Percentiles rank a stretch among this genome's conserved stretches.
phyloP scores from a whole-genome alignment of 2,888 invertebrate species.

The Bombyx huttoni region DNA sequence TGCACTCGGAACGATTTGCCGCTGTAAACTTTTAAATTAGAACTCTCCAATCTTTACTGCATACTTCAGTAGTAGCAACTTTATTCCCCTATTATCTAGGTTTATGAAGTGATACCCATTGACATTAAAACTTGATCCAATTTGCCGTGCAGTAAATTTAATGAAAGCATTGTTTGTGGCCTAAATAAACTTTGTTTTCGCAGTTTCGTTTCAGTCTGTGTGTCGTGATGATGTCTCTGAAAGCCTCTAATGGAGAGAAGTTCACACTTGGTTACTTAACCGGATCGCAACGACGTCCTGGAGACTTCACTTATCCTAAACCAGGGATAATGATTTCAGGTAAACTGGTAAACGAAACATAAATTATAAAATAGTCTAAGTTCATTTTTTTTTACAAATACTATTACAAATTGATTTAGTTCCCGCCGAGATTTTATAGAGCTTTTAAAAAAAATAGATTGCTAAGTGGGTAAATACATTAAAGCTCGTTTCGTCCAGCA shows the following conservation, averaged over 20 bases:
- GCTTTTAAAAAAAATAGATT: too few relatives aligned
- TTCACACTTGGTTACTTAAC: conserved; percentile 89
- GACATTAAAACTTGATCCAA: too few relatives aligned
- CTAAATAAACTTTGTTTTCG: conserved; percentile 10
- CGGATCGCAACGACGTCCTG: conserved; percentile 83
- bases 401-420: too few relatives aligned
- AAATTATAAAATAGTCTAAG: too few relatives aligned
- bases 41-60: conserved; percentile 1
- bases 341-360: conserved; percentile 2
- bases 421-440: too few relatives aligned
- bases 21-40: conserved; percentile 21
- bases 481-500: not conserved
- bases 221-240: conserved; percentile 25
- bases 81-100: not conserved
- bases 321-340: conserved; percentile 78
- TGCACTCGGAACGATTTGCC: conserved; percentile 33
- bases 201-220: conserved; percentile 51
- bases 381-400: too few relatives aligned
- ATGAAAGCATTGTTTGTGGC: conserved; percentile 2
- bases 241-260: conserved; percentile 52
- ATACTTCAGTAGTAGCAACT: not conserved
- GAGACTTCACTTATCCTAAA: conserved; percentile 83
- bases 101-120: not conserved
- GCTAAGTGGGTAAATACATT: too few relatives aligned
- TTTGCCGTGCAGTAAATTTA: too few relatives aligned